Percentiles rank a stretch among this genome's conserved stretches.
Conservation (phyloP, 2,888 invertebrate genomes). For the Cephus pulcher region DNA sequence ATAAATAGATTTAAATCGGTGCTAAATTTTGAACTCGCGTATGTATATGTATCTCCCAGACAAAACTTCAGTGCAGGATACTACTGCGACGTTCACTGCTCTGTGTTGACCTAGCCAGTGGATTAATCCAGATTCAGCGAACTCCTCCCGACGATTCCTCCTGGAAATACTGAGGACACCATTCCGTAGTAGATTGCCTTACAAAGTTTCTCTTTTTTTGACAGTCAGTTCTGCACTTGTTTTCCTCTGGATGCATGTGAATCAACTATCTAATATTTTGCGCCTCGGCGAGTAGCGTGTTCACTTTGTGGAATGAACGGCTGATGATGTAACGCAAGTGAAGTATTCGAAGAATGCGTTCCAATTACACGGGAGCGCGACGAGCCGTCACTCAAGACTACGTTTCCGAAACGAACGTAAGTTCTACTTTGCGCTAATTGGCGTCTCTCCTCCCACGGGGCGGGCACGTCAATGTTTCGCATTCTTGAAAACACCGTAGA, state of each 20-base stretch:
- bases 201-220: neutral
- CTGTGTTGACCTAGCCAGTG: neutral
- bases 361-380: conserved; percentile 38
- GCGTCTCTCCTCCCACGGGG: conserved; percentile 3
- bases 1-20: too few relatives aligned
- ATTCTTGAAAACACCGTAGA: neutral
- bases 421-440: conserved; percentile 9
- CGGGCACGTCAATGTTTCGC: neutral
- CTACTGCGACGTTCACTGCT: neutral
- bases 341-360: conserved; percentile 33
- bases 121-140: neutral
- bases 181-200: neutral
- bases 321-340: conserved; percentile 4
- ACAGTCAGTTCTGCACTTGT: too few relatives aligned
- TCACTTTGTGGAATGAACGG: neutral
- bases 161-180: neutral
- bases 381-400: conserved; percentile 32
- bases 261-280: neutral
- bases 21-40: too few relatives aligned
- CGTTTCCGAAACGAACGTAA: conserved; percentile 11
- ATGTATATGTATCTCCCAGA: neutral
- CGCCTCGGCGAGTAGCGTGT: neutral
- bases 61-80: neutral
- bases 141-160: neutral
- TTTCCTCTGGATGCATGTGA: too few relatives aligned